phyloP scores from a whole-genome alignment of 2,797 vertebrate species.

The Xenops minutus region DNA sequence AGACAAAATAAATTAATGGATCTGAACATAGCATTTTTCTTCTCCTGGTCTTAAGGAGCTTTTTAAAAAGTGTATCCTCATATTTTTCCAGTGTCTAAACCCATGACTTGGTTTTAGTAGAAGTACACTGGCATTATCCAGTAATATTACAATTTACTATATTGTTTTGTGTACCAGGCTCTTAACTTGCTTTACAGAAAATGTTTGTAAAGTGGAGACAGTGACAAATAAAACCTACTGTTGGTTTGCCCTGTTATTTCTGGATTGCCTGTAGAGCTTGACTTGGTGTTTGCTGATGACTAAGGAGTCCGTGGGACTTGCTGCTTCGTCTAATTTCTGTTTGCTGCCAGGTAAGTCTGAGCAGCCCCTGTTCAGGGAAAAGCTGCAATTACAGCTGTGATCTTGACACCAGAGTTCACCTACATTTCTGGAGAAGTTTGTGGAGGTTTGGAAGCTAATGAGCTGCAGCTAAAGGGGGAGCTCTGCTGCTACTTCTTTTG shows the following conservation, averaged over 20 bases:
- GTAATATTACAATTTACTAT: not conserved
- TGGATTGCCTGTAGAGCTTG: not conserved
- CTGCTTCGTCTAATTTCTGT: conserved; percentile 14
- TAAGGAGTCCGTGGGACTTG: not conserved
- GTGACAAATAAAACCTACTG: not conserved
- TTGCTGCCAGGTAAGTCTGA: conserved; percentile 15
- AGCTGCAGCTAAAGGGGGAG: conserved; percentile 62
- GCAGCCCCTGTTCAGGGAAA: conserved; percentile 11
- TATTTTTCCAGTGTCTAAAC: not conserved
- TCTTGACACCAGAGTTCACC: conserved; percentile 57
- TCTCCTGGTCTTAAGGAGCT: not conserved
- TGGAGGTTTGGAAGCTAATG: conserved; percentile 62
- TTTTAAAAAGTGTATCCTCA: not conserved
- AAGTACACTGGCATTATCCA: not conserved
- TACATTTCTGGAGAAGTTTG: conserved; percentile 53
- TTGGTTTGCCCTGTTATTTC: not conserved
- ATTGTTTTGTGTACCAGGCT: not conserved
- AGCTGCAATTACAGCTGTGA: conserved; percentile 56
- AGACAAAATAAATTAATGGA: not conserved
- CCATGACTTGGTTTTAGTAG: not conserved
- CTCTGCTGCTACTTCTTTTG: conserved; percentile 50
- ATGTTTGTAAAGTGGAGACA: not conserved
- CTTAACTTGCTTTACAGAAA: not conserved
- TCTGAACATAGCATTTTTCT: not conserved
- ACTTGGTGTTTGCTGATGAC: not conserved